phyloP scores from a whole-genome alignment of 2,888 invertebrate species.

The Scaptomyza flava region DNA sequence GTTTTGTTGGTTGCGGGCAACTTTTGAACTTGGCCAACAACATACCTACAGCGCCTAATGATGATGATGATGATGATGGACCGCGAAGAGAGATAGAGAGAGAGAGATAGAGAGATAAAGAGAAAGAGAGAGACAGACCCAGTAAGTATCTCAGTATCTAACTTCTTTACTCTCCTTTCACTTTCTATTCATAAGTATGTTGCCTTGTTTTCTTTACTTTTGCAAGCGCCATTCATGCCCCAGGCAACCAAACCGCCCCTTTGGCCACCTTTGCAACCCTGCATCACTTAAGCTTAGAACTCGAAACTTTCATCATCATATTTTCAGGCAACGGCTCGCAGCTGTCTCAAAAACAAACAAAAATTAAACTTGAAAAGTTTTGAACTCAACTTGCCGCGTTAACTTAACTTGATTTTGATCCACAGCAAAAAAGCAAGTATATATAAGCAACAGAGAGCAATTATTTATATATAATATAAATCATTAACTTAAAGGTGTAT shows the following conservation, averaged over 20 bases:
- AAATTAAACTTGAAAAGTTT: conserved; percentile 45
- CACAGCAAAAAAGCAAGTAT: too few relatives aligned
- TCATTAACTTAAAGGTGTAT: too few relatives aligned
- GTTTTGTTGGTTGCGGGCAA: conserved; percentile 24
- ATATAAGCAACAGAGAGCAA: too few relatives aligned
- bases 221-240: conserved; percentile 31
- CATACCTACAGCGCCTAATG: conserved; percentile 28
- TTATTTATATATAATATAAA: too few relatives aligned
- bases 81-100: background rate
- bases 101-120: background rate
- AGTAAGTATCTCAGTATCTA: conserved; percentile 31
- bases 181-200: too few relatives aligned
- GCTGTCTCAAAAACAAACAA: conserved; percentile 25
- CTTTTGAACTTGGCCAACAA: conserved; percentile 19
- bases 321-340: conserved; percentile 45
- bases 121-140: background rate
- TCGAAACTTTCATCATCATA: conserved; percentile 48
- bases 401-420: too few relatives aligned
- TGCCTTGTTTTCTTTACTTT: conserved; percentile 42
- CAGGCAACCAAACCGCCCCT: conserved; percentile 20
- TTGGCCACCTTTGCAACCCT: background rate
- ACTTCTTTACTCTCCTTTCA: background rate
- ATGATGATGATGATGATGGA: conserved; percentile 16
- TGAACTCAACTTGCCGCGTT: too few relatives aligned
- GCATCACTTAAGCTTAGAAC: conserved; percentile 8